Evolutionary conservation across 2,888 invertebrate species (phyloP).

Genomic region (Leptopilina drosophilae): DNA sequence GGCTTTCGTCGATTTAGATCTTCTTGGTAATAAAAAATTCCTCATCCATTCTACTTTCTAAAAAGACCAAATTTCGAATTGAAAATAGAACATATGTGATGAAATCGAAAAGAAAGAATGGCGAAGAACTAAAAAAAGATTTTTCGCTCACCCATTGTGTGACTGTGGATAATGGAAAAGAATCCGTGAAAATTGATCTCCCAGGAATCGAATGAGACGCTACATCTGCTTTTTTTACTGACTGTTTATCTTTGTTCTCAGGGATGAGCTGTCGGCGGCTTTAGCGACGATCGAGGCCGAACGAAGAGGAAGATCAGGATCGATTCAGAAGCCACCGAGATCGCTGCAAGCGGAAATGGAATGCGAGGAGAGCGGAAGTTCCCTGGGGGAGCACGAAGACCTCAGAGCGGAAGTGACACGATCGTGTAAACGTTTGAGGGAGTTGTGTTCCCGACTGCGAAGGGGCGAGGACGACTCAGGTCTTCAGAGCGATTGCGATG

Average conservation of each 20-base stretch:
- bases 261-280: conserved; percentile 73
- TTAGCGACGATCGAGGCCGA: conserved; percentile 77
- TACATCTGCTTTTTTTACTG: no score
- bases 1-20: no score
- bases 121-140: no score
- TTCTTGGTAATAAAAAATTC: no score
- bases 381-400: conserved; percentile 77
- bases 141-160: no score
- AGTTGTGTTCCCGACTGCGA: conserved; percentile 86
- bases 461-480: conserved; percentile 85
- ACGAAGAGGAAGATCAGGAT: conserved; percentile 70
- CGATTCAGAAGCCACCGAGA: conserved; percentile 78
- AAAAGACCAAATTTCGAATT: no score
- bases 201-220: no score
- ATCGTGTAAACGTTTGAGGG: conserved; percentile 82
- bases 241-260: conserved; percentile 43
- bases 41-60: no score
- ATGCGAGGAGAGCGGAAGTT: conserved; percentile 83
- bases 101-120: no score
- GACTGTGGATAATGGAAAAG: no score
- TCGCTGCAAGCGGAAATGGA: conserved; percentile 96
- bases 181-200: no score
- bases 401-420: conserved; percentile 79
- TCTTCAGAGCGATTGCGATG: conserved; percentile 75
- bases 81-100: no score